Evolutionary conservation across 2,888 invertebrate species (phyloP).

Genomic region (Diaperis boleti): DNA sequence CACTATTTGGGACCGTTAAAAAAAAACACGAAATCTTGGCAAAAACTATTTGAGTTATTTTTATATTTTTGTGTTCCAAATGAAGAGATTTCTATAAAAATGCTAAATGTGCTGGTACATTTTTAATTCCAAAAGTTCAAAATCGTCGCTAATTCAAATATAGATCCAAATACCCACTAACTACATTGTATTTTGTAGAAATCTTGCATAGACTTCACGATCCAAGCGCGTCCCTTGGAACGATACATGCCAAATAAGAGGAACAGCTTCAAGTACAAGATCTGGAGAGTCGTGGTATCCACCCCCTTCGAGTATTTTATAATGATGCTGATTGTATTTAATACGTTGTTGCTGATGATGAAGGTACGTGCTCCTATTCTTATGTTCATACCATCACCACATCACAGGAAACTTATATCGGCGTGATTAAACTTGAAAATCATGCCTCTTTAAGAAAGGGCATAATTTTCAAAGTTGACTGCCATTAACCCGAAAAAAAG

Average conservation of each 20-base stretch:
- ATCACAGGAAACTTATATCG: too few relatives aligned
- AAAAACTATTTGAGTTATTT: too few relatives aligned
- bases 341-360: conserved; percentile 99
- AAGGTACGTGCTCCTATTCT: conserved; percentile 87
- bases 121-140: too few relatives aligned
- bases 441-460: not conserved
- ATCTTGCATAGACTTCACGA: conserved; percentile 99
- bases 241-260: conserved; percentile 99
- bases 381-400: too few relatives aligned
- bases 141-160: too few relatives aligned
- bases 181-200: conserved; percentile 92
- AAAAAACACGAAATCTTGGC: too few relatives aligned
- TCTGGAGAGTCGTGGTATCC: conserved; percentile 98
- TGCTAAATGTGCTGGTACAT: too few relatives aligned
- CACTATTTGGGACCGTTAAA: too few relatives aligned
- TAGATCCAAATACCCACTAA: too few relatives aligned
- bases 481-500: conserved; percentile 50
- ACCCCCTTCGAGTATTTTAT: conserved; percentile 99
- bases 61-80: too few relatives aligned
- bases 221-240: conserved; percentile 97
- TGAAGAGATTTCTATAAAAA: too few relatives aligned
- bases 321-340: conserved; percentile 99
- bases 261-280: conserved; percentile 97
- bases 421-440: not conserved
- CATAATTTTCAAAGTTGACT: conserved; percentile 1